Base-by-base conservation (phyloP, 2,113 vertebrate species). In the Rhagologus leucostigma region DNA sequence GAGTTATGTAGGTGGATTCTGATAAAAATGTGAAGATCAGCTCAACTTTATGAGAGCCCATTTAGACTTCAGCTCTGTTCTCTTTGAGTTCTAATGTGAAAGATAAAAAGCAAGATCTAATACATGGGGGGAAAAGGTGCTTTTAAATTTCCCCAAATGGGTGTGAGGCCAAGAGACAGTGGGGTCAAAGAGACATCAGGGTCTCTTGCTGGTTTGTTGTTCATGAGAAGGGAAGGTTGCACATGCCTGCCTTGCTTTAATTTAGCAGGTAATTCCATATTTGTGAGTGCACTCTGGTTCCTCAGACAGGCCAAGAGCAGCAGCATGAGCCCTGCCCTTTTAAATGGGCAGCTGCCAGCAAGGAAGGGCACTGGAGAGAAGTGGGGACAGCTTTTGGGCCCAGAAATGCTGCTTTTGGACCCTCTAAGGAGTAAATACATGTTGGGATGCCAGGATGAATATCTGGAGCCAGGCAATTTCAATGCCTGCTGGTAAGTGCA, bases 41-140 rank as follows among this genome's bases (percentile, higher is more conserved):
- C 44, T 60, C 7, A 2, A 11, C 35, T 93, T 63, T 10, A 9
- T 59, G 41, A 68, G 57, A 79, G n/a, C 29, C 30, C 11, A 1
- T 74, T 84, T 92, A 77, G 29, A 53, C 12, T 76, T 94, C 50
- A 74, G 21, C 13, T 22, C 4, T 33, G 4, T 73, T 86, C 33
- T 55, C 32, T 68, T 71, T 33, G 56, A 71, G 41, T 41, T 57
- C 22, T 49, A 12, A 41, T 39, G 11, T 33, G 52, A 55, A 87
- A 81, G 29, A 11, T 41, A 44, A 67, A 73, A 76, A 90, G 22
- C 8, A 27, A 62, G 29, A 46, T 24, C 18, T 60, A 21, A 16
- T 46, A 52, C 6, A 3, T 11, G 16, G 4, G 5, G 11, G 13
- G 0, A 0, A 2, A 21, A 47, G 32, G 10, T 35, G n/a, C 16